phyloP scores from a whole-genome alignment of 1,140 invertebrate species.

The Aphaenogaster floridana region DNA sequence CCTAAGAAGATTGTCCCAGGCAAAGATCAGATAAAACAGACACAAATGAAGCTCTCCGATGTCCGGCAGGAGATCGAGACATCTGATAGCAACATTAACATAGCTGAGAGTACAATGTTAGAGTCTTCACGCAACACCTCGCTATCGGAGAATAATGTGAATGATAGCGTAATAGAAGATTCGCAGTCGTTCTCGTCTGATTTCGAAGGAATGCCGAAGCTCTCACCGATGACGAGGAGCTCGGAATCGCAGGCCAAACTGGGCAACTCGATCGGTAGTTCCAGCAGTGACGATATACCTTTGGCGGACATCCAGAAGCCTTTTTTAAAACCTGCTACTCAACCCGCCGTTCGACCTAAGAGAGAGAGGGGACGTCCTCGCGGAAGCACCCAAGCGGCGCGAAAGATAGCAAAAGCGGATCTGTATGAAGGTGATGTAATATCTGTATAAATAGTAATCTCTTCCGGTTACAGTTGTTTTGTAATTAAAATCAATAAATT shows the following conservation, averaged over 20 bases:
- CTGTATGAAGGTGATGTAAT: conserved; percentile 79
- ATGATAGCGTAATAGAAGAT: conserved; percentile 74
- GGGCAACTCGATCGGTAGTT: conserved; percentile 76
- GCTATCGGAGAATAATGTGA: conserved; percentile 54
- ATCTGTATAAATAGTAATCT: background rate
- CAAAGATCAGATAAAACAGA: conserved; percentile 75
- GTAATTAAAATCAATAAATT: conserved; percentile 25
- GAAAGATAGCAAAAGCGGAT: conserved; percentile 81
- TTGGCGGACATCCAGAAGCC: conserved; percentile 80
- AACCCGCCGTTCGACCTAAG: conserved; percentile 70
- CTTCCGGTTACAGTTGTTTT: background rate
- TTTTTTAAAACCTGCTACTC: conserved; percentile 82
- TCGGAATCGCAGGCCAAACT: conserved; percentile 78
- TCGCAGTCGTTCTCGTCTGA: conserved; percentile 74
- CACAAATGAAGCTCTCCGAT: conserved; percentile 56
- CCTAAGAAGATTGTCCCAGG: conserved; percentile 79
- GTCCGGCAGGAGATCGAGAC: conserved; percentile 61
- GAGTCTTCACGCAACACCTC: conserved; percentile 71
- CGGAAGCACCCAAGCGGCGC: conserved; percentile 70
- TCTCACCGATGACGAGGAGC: conserved; percentile 84
- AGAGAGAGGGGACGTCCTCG: conserved; percentile 80
- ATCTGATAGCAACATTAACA: conserved; percentile 68
- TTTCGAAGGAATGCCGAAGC: conserved; percentile 85
- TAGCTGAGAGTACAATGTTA: conserved; percentile 72
- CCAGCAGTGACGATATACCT: conserved; percentile 76